Evolutionary conservation across 2,888 invertebrate species (phyloP).

Genomic region (Lasioglossum lativentre): DNA sequence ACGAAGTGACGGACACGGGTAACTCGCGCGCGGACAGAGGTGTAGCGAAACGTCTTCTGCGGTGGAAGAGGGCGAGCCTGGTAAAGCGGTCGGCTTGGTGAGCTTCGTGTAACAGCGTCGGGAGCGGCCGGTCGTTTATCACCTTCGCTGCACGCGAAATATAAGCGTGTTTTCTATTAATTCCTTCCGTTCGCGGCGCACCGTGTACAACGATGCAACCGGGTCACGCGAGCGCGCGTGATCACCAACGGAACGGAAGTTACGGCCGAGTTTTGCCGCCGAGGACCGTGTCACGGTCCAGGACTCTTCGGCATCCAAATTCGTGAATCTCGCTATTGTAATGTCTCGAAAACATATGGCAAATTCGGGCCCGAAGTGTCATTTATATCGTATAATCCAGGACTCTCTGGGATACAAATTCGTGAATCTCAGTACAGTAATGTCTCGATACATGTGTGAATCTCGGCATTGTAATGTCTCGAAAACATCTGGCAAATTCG

Average conservation of each 20-base stretch:
- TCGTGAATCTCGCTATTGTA: background rate
- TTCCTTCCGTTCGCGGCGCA: slow-evolving; percentile 72
- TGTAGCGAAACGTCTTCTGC: slow-evolving; percentile 30
- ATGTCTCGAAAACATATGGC: background rate
- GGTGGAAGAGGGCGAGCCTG: background rate
- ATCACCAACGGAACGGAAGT: slow-evolving; percentile 66
- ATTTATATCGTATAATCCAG: too few species aligned
- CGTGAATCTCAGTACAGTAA: too few species aligned
- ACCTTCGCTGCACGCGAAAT: slow-evolving; percentile 76
- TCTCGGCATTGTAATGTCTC: too few species aligned
- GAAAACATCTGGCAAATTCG: too few species aligned
- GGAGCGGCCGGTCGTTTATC: slow-evolving; percentile 71
- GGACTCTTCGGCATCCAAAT: slow-evolving; percentile 4
- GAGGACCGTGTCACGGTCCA: slow-evolving; percentile 12
- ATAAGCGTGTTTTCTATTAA: slow-evolving; percentile 80
- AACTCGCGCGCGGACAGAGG: slow-evolving; percentile 38
- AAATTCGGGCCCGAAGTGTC: background rate
- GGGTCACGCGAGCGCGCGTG: slow-evolving; percentile 62
- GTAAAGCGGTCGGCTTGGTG: slow-evolving; percentile 41
- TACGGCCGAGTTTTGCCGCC: slow-evolving; percentile 37
- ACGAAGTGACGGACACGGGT: slow-evolving; percentile 34
- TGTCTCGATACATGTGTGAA: too few species aligned
- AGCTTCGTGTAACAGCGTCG: slow-evolving; percentile 62
- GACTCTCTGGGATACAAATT: too few species aligned
- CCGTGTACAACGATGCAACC: slow-evolving; percentile 51